These are phyloP conservation scores for Riptortus pedestris DNA, from an alignment of 1,140 invertebrate species.

Conservation along the genomic window DNA sequence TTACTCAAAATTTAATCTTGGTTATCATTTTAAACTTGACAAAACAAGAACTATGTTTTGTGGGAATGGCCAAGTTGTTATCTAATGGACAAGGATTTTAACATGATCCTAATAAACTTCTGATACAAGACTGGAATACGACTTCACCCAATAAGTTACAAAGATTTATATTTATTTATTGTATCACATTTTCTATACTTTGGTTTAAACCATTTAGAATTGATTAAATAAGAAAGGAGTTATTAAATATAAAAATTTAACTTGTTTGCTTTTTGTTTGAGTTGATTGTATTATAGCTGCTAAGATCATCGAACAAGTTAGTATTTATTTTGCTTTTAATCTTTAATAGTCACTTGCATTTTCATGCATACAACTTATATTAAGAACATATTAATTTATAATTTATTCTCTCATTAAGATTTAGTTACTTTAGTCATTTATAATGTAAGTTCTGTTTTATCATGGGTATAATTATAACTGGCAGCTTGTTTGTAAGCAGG, in stretches of 20 bases:
- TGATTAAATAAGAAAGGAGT: background rate
- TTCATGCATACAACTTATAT: background rate
- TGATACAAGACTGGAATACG: slow-evolving; percentile 3
- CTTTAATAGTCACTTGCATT: background rate
- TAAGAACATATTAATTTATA: background rate
- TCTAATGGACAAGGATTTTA: background rate
- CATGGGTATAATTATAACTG: too few species aligned
- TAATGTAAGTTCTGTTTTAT: background rate
- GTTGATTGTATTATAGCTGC: slow-evolving; percentile 10
- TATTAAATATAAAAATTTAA: too few species aligned
- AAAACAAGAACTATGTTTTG: background rate
- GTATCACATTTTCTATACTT: slow-evolving; percentile 13
- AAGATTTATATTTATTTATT: slow-evolving; percentile 19
- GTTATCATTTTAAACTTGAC: background rate
- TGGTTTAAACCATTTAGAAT: background rate
- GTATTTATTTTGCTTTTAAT: background rate
- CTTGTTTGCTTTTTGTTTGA: background rate
- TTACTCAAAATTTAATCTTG: background rate
- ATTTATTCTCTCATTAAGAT: background rate
- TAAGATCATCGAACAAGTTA: slow-evolving; percentile 10
- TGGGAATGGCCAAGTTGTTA: background rate
- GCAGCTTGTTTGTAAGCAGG: too few species aligned
- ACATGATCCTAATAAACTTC: background rate
- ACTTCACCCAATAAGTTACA: background rate
- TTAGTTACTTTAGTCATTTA: background rate